A percentile compares a stretch with the other conserved stretches of the same genome.
These are phyloP conservation scores for Centropus bengalensis DNA, from an alignment of 2,113 vertebrate species.

Conservation along the genomic window DNA sequence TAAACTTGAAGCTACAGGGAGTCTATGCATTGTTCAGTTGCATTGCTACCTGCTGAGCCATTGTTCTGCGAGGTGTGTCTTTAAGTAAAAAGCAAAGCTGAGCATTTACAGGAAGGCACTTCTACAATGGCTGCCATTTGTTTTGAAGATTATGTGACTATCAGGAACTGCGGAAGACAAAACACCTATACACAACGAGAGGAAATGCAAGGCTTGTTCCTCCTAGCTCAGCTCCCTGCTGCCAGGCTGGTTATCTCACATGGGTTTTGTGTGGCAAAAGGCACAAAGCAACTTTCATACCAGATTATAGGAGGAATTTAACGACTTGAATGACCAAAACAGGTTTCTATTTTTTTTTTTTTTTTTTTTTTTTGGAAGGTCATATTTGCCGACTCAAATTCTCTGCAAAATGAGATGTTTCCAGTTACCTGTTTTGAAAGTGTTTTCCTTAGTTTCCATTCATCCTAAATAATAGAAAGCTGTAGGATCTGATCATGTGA, in stretches of 20 bases:
- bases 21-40: slow-evolving; percentile 4
- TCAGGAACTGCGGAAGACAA: background rate
- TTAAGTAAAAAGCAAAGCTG: slow-evolving; percentile 69
- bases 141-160: slow-evolving; percentile 31
- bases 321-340: background rate
- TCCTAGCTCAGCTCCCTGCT: background rate
- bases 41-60: slow-evolving; percentile 77
- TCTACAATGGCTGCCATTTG: slow-evolving; percentile 50
- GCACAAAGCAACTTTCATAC: background rate
- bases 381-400: background rate
- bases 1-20: slow-evolving; percentile 8
- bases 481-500: slow-evolving; percentile 37
- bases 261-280: background rate
- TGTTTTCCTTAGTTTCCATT: slow-evolving; percentile 37
- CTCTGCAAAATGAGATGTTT: background rate
- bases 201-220: background rate
- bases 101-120: slow-evolving; percentile 53
- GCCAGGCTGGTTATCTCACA: background rate
- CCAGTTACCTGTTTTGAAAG: background rate
- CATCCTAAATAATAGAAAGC: slow-evolving; percentile 64
- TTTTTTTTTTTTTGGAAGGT: background rate
- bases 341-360: background rate
- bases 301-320: background rate
- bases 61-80: slow-evolving; percentile 83
- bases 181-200: background rate